Evolutionary conservation across 2,797 vertebrate species (phyloP), one percentile per base, ranked within the genome.

Genomic region (Periophthalmus magnuspinnatus): DNA sequence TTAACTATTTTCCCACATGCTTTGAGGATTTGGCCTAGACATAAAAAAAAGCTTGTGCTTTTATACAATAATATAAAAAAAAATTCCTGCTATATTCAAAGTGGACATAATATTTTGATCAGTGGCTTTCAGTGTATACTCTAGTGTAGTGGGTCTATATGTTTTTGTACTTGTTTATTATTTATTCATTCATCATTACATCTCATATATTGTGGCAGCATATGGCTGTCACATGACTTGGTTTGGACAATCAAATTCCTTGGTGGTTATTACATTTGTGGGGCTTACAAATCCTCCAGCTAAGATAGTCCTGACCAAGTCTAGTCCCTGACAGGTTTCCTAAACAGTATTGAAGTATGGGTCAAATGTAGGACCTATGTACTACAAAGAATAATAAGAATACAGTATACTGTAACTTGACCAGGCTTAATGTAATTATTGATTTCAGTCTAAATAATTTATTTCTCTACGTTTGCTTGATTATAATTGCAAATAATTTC

Each of bases 21-120:
- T 81, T 77, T 24, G 69, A 75, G 68, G 83, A 83, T 81, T 84
- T 80, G 52, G 75, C 78, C 74, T 75, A 79, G 76, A 75, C 69
- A 75, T 48, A 64, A 77, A 77, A 64, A 77, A 77, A 78, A 58
- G 68, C 61, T 70, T 80, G 60, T 67, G 61, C 62, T 54, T 81
- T n/a, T 9, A 60, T 17, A n/a, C 17, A n/a, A n/a, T n/a, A n/a
- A n/a, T n/a, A n/a, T n/a, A n/a, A n/a, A n/a, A n/a, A n/a, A n/a
- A n/a, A n/a, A n/a, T 81, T 84, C 81, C 82, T 52, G 58, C 3
- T 6, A 28, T 47, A 22, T 63, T 22, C n/a, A 21, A 62, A 41
- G 36, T 62, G 59, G 59, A 61, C 34, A 8, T 21, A 55, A 22
- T 22, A 22, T 22, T 5, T 28, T 28, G 3, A 55, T 24, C 21